phyloP scores from a whole-genome alignment of 1,140 invertebrate species.

The Drosophila chauvacae region DNA sequence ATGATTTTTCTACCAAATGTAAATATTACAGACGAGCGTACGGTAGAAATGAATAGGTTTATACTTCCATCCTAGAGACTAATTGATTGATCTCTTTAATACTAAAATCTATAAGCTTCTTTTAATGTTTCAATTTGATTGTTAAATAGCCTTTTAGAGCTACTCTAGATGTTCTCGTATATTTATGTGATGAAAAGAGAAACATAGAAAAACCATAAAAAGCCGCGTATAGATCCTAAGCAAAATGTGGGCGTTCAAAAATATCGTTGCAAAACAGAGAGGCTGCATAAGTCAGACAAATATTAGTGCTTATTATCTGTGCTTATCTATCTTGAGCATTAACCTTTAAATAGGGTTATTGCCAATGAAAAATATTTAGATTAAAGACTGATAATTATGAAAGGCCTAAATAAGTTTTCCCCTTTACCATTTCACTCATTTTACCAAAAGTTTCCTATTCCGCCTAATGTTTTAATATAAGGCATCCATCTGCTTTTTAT shows the following conservation, averaged over 20 bases:
- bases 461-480: conserved; percentile 4
- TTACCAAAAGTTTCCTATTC: neutral
- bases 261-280: neutral
- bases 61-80: too few species aligned
- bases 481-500: conserved; percentile 7
- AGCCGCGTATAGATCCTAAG: neutral
- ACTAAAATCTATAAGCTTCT: neutral
- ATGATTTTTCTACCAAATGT: neutral
- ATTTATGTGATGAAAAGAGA: conserved; percentile 8
- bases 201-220: neutral
- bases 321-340: neutral
- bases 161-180: neutral
- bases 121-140: neutral
- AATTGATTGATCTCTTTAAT: neutral
- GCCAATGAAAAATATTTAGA: neutral
- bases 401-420: neutral
- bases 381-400: neutral
- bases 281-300: neutral
- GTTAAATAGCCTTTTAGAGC: neutral
- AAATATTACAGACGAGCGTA: too few species aligned
- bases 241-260: neutral
- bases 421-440: neutral
- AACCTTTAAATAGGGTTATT: neutral
- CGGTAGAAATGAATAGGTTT: neutral
- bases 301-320: too few species aligned